Percentiles rank a stretch among this genome's conserved stretches.
Evolutionary conservation across 1,140 invertebrate genomes (phyloP).

Genomic region (Brachystomella parvula): DNA sequence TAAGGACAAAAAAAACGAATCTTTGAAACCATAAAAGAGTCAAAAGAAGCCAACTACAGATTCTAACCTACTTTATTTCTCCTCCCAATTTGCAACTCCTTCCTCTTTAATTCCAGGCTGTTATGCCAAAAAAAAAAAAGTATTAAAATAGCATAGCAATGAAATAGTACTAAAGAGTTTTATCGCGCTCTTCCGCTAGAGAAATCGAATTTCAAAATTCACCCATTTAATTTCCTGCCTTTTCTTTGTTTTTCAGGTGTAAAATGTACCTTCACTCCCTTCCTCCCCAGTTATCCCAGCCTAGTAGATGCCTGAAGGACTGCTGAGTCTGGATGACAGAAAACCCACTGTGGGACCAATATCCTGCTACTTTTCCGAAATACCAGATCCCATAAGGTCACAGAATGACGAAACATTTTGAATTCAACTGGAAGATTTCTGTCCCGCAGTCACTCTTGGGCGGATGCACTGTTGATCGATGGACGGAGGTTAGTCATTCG

Average conservation of each 20-base stretch:
- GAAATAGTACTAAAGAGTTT: background rate
- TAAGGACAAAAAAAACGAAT: too few relatives aligned
- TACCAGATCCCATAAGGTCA: background rate
- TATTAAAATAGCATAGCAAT: background rate
- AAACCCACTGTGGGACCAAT: background rate
- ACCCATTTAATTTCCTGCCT: background rate
- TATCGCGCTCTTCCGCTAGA: background rate
- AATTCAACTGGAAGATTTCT: slow-evolving; percentile 94
- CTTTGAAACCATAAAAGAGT: too few relatives aligned
- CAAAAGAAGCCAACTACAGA: background rate
- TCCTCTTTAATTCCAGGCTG: background rate
- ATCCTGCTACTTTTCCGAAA: background rate
- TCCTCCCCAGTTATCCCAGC: background rate
- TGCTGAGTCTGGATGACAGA: background rate
- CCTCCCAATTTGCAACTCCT: background rate
- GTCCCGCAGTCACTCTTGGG: slow-evolving; percentile 78
- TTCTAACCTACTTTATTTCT: too few relatives aligned
- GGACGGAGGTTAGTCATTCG: slow-evolving; percentile 69
- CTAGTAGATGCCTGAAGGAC: background rate
- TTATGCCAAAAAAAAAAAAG: background rate
- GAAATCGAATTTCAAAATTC: background rate
- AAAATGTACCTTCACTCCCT: background rate
- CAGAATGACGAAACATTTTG: slow-evolving; percentile 92
- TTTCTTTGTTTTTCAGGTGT: background rate
- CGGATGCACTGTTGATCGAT: slow-evolving; percentile 83